phyloP scores from a whole-genome alignment of 2,113 vertebrate species.

The Cervus canadensis region DNA sequence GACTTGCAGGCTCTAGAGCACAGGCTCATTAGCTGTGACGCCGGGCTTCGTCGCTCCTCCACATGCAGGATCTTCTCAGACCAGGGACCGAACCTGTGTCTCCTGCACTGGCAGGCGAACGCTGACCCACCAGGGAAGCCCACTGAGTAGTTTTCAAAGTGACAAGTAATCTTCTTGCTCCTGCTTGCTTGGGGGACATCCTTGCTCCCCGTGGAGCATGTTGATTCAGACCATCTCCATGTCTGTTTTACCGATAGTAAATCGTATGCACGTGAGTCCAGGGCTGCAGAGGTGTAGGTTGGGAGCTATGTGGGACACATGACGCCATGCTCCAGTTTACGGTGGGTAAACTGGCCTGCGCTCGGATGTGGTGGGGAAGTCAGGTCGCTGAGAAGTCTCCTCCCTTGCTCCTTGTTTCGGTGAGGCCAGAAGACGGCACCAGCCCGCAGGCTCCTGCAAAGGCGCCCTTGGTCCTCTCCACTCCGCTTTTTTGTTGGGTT shows the following conservation, averaged over 20 bases:
- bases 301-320: neutral
- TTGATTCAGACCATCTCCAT: neutral
- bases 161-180: neutral
- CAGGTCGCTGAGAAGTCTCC: neutral
- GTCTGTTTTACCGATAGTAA: neutral
- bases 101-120: neutral
- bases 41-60: neutral
- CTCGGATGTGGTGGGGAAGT: neutral
- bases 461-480: neutral
- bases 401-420: fast-evolving
- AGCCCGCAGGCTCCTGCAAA: fast-evolving
- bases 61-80: fast-evolving
- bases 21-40: neutral
- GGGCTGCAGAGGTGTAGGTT: neutral
- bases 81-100: neutral
- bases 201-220: neutral
- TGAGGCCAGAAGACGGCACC: no score
- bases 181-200: neutral
- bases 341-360: fast-evolving
- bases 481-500: neutral
- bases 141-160: neutral
- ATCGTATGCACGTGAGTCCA: neutral
- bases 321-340: neutral
- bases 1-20: neutral
- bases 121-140: neutral